Conservation (phyloP, 2,113 vertebrate species). For the Gymnocephalus cernua region DNA sequence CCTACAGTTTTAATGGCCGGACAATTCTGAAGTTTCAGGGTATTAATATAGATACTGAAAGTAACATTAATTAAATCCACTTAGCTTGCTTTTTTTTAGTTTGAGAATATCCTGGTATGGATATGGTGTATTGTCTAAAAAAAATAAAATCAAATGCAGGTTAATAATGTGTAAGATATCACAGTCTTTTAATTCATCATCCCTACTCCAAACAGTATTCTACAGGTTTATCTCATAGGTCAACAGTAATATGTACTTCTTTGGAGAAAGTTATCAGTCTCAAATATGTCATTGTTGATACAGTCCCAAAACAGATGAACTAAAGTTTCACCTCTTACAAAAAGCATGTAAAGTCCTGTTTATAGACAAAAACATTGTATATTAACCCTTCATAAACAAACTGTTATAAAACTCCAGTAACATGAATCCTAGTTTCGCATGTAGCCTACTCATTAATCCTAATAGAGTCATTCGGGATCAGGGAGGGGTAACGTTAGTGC, state of each 20-base stretch:
- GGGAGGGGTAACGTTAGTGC: too few species aligned
- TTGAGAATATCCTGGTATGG: neutral
- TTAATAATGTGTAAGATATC: neutral
- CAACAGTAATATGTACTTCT: neutral
- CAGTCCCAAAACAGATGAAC: neutral
- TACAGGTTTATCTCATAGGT: neutral
- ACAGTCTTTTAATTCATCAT: neutral
- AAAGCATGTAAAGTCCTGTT: neutral
- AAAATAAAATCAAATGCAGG: neutral
- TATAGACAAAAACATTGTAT: too few species aligned
- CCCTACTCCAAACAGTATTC: neutral
- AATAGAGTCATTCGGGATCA: too few species aligned
- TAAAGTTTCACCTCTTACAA: neutral
- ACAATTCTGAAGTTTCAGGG: neutral
- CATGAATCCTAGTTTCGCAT: too few species aligned
- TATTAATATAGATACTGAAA: neutral
- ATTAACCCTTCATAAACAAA: too few species aligned
- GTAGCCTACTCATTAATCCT: too few species aligned
- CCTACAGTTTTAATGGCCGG: neutral
- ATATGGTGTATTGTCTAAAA: neutral
- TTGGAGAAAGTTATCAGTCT: neutral
- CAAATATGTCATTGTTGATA: neutral
- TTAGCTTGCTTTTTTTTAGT: neutral
- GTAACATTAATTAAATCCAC: neutral
- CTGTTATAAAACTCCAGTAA: too few species aligned